A percentile compares a stretch with the other conserved stretches of the same genome.
Conservation (phyloP, 1,140 invertebrate genomes). For the Pollicipes pollicipes region DNA sequence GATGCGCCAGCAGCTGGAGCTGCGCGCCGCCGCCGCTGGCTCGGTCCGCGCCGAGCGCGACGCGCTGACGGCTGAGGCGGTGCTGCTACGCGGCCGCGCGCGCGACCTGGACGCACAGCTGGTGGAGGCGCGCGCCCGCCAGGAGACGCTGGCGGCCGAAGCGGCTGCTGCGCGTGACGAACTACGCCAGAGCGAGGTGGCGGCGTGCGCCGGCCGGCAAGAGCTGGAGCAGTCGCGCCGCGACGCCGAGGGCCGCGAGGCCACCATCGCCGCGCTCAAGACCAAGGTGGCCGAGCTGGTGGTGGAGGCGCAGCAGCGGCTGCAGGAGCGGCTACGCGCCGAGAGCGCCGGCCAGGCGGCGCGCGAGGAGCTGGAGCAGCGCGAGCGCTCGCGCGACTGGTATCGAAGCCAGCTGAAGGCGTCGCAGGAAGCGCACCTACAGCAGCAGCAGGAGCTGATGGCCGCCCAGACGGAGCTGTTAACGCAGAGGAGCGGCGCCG, state of each 20-base stretch:
- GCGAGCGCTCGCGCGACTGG: not conserved
- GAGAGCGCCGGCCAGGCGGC: too few species aligned
- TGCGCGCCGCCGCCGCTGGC: not conserved
- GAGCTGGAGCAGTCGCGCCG: too few species aligned
- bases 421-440: not conserved
- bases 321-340: too few species aligned
- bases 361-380: not conserved
- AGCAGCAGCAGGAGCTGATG: not conserved
- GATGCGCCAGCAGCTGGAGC: not conserved
- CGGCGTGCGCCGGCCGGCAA: too few species aligned
- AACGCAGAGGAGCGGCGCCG: not conserved
- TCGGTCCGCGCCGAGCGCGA: not conserved
- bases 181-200: too few species aligned
- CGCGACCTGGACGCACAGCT: not conserved
- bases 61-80: not conserved
- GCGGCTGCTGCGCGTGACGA: too few species aligned
- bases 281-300: not conserved
- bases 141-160: not conserved
- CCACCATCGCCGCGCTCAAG: too few species aligned
- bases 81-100: not conserved
- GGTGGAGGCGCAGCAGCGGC: not conserved
- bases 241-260: too few species aligned
- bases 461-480: not conserved
- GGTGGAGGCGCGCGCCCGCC: not conserved
- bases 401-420: not conserved